phyloP scores from a whole-genome alignment of 2,113 vertebrate genomes.

The Struthio camelus region DNA sequence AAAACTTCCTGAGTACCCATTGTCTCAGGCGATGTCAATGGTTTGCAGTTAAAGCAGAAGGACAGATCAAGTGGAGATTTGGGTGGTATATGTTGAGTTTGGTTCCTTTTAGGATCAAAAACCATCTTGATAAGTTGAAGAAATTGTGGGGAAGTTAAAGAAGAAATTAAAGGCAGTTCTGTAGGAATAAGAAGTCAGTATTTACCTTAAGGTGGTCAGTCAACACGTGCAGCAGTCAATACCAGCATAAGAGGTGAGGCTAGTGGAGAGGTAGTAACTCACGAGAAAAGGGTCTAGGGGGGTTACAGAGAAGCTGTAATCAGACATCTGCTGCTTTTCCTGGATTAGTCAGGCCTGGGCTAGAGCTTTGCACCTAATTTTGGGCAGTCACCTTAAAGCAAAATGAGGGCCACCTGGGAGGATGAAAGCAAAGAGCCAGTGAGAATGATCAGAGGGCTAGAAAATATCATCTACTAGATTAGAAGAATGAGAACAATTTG shows the following conservation, averaged over 20 bases:
- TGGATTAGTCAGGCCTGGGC: not conserved
- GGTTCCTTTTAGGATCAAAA: not conserved
- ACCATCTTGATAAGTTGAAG: not conserved
- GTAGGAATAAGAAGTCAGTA: not conserved
- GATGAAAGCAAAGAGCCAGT: not conserved
- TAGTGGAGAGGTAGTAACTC: not conserved
- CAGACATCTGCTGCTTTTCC: not conserved
- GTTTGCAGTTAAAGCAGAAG: not conserved
- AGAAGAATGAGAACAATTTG: not conserved
- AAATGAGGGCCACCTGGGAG: not conserved
- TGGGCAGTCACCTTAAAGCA: not conserved
- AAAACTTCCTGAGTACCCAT: not conserved
- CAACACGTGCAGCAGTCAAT: fast-evolving
- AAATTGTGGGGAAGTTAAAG: not conserved
- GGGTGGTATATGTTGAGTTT: not conserved
- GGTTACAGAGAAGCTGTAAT: not conserved
- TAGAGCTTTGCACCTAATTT: not conserved
- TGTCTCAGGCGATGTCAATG: not conserved
- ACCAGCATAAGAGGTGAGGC: not conserved
- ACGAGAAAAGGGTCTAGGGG: not conserved
- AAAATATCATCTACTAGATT: not conserved
- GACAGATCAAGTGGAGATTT: not conserved
- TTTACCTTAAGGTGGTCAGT: not conserved
- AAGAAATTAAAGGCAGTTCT: not conserved
- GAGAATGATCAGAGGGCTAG: not conserved